A percentile compares a stretch with the other conserved stretches of the same genome.
These are phyloP conservation scores for Belonocnema kinseyi DNA, from an alignment of 1,140 invertebrate genomes.

Conservation along the genomic window DNA sequence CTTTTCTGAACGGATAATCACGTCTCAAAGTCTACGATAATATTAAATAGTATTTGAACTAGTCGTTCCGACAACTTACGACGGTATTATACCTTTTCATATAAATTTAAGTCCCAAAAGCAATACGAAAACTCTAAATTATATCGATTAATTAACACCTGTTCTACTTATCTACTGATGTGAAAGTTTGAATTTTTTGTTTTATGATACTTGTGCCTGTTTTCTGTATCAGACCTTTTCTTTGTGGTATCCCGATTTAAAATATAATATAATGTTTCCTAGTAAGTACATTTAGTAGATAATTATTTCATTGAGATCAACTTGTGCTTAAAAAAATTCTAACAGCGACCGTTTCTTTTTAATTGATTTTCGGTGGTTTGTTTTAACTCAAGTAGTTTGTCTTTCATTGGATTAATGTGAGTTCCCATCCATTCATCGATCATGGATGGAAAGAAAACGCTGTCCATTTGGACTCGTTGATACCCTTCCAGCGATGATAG, in stretches of 20 bases:
- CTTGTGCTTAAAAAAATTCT: constrained; percentile 27
- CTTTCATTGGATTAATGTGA: constrained; percentile 75
- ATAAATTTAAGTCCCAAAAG: neutral
- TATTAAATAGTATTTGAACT: too few species aligned
- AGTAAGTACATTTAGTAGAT: constrained; percentile 16
- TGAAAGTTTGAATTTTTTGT: neutral
- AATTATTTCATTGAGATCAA: constrained; percentile 34
- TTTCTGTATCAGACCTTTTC: constrained; percentile 2
- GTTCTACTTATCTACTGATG: neutral
- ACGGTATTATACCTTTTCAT: neutral
- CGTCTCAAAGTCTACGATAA: too few species aligned
- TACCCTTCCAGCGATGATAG: constrained; percentile 76
- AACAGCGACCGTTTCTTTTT: constrained; percentile 66
- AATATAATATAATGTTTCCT: constrained; percentile 31
- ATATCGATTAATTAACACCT: too few species aligned
- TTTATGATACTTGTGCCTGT: constrained; percentile 21
- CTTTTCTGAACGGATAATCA: too few species aligned
- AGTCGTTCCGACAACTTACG: too few species aligned
- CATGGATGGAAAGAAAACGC: constrained; percentile 74
- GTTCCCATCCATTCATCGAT: constrained; percentile 78
- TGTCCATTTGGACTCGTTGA: constrained; percentile 75
- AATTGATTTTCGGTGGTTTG: constrained; percentile 75
- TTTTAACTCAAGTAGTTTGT: constrained; percentile 74
- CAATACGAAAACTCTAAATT: neutral
- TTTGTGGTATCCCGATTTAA: constrained; percentile 16